Base-by-base conservation (phyloP, 1,140 invertebrate species). In the Centruroides sculpturatus region DNA sequence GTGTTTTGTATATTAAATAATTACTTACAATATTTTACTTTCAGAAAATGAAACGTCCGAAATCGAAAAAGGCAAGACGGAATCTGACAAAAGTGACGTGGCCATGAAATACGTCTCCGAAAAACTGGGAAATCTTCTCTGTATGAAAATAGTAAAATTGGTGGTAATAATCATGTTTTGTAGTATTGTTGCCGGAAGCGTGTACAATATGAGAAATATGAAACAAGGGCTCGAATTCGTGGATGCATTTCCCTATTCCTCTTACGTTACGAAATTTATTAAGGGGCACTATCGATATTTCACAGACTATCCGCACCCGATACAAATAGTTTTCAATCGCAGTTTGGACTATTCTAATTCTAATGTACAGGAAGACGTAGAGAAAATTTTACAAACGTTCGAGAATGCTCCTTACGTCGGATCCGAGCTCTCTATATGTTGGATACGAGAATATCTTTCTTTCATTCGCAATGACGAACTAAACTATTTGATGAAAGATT, bases 201-300 rank as follows among this genome's bases (percentile, higher is more conserved):
- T 89, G 53, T 94, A 89, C 73, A 92, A 92, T 1, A 80, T 91
- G 0, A 89, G 85, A 0, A 84, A 85, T 63, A 83, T 96, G 36
- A 82, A 92, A 72, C 92, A 94, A 78, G 92, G 91, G 0, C 75
- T 95, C 8, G 87, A 92, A 67, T 76, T 89, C 60, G 79, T 86
- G 35, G 89, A 89, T 69, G 75, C 92, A 2, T 89, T 89, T 3
- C 83, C 85, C 71, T 83, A 84, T 46, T 88, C 92, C 72, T 92
- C 89, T 0, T 92, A 93, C 69, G 91, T 89, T 5, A 85, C 91
- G 12, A 81, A 82, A 61, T 93, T 91, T 71, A 92, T 92, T 69
- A 86, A 92, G 68, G 77, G 84, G 5, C 88, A 93, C 73, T 89
- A 92, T 69, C 79, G 81, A 61, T 92, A 89, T 72, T 93, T 89